A percentile compares a stretch with the other conserved stretches of the same genome.
Conservation (phyloP, 2,888 invertebrate genomes). For the Scelioninae gen. 2 region DNA sequence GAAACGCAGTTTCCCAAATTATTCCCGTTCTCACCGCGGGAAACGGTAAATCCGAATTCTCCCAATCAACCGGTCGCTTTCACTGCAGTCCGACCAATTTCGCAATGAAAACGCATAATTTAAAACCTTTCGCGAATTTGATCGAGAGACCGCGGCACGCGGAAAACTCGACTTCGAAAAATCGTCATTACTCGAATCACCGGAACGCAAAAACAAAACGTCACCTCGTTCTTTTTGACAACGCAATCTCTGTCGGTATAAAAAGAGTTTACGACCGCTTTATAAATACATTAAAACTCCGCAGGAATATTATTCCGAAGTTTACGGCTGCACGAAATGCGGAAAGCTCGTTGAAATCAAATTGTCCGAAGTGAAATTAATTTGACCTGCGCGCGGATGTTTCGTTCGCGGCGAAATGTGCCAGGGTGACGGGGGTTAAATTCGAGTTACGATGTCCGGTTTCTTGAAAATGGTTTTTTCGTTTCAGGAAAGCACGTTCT, state of each 20-base stretch:
- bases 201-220: constrained; percentile 4
- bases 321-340: constrained; percentile 34
- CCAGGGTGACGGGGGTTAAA: constrained; percentile 3
- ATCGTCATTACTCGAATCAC: constrained; percentile 20
- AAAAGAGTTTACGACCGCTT: constrained; percentile 46
- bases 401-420: too few species aligned
- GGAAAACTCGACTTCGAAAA: neutral
- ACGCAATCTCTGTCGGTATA: constrained; percentile 25
- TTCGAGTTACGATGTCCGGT: neutral
- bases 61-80: too few species aligned
- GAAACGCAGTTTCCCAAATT: too few species aligned
- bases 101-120: too few species aligned
- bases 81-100: too few species aligned
- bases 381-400: constrained; percentile 6
- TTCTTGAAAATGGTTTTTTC: too few species aligned
- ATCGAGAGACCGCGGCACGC: neutral
- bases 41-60: too few species aligned
- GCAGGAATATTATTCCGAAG: constrained; percentile 33
- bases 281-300: constrained; percentile 49
- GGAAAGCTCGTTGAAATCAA: constrained; percentile 33
- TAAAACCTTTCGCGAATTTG: too few species aligned
- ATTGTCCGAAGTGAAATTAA: constrained; percentile 25
- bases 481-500: too few species aligned
- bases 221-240: constrained; percentile 19
- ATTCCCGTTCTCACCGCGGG: too few species aligned